These are phyloP conservation scores for Lamprotornis superbus DNA, from an alignment of 2,113 vertebrate species.

Conservation along the genomic window DNA sequence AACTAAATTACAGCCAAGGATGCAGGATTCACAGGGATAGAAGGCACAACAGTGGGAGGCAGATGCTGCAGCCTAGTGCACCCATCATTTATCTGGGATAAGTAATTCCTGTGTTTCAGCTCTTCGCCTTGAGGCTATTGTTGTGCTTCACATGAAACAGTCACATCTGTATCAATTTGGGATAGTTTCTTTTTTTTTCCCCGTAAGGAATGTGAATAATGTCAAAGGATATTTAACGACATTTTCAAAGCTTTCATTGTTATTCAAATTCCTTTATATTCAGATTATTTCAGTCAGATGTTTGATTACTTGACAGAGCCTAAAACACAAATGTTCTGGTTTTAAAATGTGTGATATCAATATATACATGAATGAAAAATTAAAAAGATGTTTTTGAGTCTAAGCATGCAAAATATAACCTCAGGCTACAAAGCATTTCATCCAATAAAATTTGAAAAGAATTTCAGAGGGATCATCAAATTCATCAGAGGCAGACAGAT, in stretches of 20 bases:
- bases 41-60: neutral
- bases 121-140: neutral
- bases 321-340: neutral
- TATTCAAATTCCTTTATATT: neutral
- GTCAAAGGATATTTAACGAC: neutral
- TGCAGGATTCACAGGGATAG: neutral
- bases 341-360: neutral
- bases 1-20: neutral
- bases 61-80: neutral
- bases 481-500: neutral
- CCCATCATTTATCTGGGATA: neutral
- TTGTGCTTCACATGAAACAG: neutral
- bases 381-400: neutral
- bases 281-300: neutral
- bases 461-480: neutral
- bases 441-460: neutral
- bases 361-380: constrained; percentile 28
- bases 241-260: neutral
- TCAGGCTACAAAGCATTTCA: neutral
- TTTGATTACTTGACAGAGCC: neutral
- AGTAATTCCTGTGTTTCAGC: neutral
- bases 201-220: neutral
- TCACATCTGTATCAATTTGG: neutral
- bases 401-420: neutral
- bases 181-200: neutral